phyloP scores from a whole-genome alignment of 2,888 invertebrate genomes.

The Leptopilina myrica region DNA sequence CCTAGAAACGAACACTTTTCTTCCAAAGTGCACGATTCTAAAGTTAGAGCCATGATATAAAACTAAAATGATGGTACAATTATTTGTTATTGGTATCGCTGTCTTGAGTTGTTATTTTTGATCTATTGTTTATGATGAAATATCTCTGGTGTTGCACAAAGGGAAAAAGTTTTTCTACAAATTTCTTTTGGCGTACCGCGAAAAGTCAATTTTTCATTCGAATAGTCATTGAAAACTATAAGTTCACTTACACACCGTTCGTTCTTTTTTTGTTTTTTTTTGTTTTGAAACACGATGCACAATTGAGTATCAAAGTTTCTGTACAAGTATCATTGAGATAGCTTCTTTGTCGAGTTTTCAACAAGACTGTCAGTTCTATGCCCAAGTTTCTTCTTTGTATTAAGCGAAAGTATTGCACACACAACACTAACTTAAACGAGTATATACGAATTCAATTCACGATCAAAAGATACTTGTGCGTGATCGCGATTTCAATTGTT shows the following conservation, averaged over 20 bases:
- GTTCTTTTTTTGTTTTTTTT: background rate
- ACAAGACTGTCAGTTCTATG: constrained; percentile 50
- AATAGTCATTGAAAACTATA: constrained; percentile 23
- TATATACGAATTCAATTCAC: constrained; percentile 46
- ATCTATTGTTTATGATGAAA: background rate
- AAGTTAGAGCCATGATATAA: constrained; percentile 46
- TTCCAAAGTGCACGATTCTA: constrained; percentile 58
- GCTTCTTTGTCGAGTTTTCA: constrained; percentile 46
- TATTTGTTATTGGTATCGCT: background rate
- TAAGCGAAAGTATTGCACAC: constrained; percentile 47
- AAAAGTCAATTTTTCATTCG: constrained; percentile 29
- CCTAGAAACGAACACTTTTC: constrained; percentile 59
- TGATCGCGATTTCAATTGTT: constrained; percentile 49
- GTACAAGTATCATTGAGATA: constrained; percentile 42
- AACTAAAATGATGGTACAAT: constrained; percentile 22
- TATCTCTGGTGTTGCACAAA: background rate
- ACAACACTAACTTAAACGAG: constrained; percentile 37
- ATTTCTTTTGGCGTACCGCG: background rate
- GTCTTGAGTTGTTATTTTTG: background rate
- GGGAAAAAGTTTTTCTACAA: constrained; percentile 2
- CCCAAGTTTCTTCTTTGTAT: constrained; percentile 47
- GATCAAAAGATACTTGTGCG: constrained; percentile 43
- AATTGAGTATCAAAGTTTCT: constrained; percentile 36
- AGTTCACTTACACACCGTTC: constrained; percentile 31
- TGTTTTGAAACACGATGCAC: constrained; percentile 16